Percentiles rank a stretch among this genome's conserved stretches.
These are phyloP conservation scores for Anadara kagoshimensis DNA, from an alignment of 1,140 invertebrate species.

Conservation along the genomic window DNA sequence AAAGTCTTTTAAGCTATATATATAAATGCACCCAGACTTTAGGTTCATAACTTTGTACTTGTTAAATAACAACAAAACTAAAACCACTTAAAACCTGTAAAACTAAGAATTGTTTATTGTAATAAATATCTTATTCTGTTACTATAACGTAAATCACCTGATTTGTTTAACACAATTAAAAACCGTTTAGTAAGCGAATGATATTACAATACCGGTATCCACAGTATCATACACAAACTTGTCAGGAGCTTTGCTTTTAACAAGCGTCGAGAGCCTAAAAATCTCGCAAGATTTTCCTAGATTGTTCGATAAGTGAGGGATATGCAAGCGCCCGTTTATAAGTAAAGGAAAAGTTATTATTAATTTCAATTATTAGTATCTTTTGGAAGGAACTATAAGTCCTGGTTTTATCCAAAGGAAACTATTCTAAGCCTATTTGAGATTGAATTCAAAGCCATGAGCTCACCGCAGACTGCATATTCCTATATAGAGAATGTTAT, in stretches of 20 bases:
- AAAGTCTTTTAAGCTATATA: too few species aligned
- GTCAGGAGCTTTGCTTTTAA: constrained; percentile 28
- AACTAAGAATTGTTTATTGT: too few species aligned
- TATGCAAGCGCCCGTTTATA: constrained; percentile 11
- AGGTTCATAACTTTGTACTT: too few species aligned
- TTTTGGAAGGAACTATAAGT: constrained; percentile 34
- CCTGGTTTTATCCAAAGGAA: constrained; percentile 30
- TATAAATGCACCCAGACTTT: too few species aligned
- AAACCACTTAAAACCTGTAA: too few species aligned
- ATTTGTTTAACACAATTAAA: too few species aligned
- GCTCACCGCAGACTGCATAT: constrained; percentile 23
- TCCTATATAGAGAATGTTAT: constrained; percentile 29
- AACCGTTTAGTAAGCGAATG: too few species aligned
- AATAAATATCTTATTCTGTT: too few species aligned
- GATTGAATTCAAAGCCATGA: constrained; percentile 39
- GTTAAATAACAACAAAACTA: too few species aligned
- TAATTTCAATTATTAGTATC: constrained; percentile 45
- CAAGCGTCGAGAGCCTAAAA: constrained; percentile 36
- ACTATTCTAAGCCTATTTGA: constrained; percentile 33
- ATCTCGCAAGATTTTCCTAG: constrained; percentile 33
- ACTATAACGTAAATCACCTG: too few species aligned
- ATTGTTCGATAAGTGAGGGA: constrained; percentile 41
- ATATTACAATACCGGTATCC: too few species aligned
- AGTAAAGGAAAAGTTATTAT: constrained; percentile 30
- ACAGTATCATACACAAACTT: not conserved